Percentiles rank a stretch among this genome's conserved stretches.
phyloP scores from a whole-genome alignment of 2,797 vertebrate species.

The Heterohyrax brucei region DNA sequence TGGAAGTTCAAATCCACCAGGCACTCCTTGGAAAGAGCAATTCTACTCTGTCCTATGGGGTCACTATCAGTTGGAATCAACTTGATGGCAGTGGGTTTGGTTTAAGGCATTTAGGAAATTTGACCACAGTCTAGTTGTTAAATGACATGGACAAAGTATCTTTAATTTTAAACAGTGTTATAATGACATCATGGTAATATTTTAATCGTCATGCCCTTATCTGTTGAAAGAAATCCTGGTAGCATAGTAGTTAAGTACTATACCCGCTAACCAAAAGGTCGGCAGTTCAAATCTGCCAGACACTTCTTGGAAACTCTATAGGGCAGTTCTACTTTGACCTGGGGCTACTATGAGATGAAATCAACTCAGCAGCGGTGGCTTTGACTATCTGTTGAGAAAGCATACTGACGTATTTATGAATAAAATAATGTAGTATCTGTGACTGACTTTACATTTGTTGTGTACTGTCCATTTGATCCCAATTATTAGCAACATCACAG shows the following conservation, averaged over 20 bases:
- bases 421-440: neutral
- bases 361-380: too few species aligned
- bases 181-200: neutral
- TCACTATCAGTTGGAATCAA: neutral
- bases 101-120: neutral
- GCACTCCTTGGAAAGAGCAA: too few species aligned
- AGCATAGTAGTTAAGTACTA: too few species aligned
- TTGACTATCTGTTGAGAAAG: too few species aligned
- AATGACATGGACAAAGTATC: neutral
- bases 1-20: too few species aligned
- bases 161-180: neutral
- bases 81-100: neutral
- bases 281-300: too few species aligned
- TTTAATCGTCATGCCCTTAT: neutral
- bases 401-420: neutral
- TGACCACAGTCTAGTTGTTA: neutral
- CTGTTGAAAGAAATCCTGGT: too few species aligned
- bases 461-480: neutral
- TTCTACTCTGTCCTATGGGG: too few species aligned
- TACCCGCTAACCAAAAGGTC: too few species aligned
- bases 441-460: neutral
- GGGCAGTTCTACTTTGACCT: too few species aligned
- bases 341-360: too few species aligned
- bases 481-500: neutral
- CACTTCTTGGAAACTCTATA: too few species aligned